Conservation (phyloP, 2,797 vertebrate genomes). For the Acipenser ruthenus region DNA sequence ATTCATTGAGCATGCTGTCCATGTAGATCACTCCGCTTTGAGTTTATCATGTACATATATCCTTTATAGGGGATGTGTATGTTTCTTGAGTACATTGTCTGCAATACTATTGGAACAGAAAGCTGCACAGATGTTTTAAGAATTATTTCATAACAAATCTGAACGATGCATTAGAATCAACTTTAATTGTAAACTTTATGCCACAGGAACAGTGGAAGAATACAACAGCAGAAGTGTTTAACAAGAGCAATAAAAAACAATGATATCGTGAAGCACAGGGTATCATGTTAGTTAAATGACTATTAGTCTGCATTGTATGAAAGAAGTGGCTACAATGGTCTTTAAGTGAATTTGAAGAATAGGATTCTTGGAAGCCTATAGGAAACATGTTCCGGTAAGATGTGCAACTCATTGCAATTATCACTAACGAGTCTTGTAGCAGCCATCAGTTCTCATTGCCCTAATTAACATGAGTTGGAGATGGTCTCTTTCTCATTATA, state of each 20-base stretch:
- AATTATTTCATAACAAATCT: no score
- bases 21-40: no score
- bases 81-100: no score
- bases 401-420: neutral
- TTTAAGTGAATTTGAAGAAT: conserved; percentile 4
- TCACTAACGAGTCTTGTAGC: neutral
- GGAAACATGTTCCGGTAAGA: conserved; percentile 2
- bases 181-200: neutral
- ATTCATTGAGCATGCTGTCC: no score
- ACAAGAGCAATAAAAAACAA: neutral
- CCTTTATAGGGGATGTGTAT: no score
- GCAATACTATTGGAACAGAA: no score
- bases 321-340: neutral
- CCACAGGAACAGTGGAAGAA: neutral
- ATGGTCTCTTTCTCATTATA: neutral
- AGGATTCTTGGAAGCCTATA: neutral
- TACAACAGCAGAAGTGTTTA: neutral
- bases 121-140: no score
- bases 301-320: neutral
- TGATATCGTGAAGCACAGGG: neutral
- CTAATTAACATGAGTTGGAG: neutral
- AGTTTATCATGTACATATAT: no score
- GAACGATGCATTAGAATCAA: no score
- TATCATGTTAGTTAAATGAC: neutral
- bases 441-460: neutral